Conservation (phyloP, 1,140 invertebrate genomes). For the Drosophila malerkotliana region DNA sequence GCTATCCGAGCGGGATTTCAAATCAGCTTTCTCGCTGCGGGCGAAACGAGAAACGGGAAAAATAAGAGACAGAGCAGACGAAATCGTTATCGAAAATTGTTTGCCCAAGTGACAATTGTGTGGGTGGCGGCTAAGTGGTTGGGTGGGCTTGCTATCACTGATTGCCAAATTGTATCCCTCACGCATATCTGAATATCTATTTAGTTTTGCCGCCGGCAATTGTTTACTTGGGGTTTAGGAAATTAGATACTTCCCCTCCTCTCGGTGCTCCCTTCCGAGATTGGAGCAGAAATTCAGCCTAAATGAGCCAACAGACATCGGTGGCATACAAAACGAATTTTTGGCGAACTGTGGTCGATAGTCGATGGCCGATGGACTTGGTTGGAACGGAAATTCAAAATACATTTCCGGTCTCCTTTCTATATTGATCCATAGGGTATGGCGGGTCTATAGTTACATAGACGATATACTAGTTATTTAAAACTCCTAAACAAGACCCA, state of each 20-base stretch:
- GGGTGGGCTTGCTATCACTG: constrained; percentile 43
- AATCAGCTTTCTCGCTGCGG: constrained; percentile 84
- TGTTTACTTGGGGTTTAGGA: constrained; percentile 54
- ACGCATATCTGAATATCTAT: constrained; percentile 69
- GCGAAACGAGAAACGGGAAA: constrained; percentile 36
- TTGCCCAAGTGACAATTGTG: constrained; percentile 65
- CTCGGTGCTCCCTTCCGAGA: not conserved
- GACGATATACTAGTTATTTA: constrained; percentile 66
- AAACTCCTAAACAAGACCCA: constrained; percentile 47
- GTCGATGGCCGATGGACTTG: constrained; percentile 23
- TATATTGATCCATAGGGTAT: constrained; percentile 27
- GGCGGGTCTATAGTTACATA: constrained; percentile 35
- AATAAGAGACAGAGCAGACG: constrained; percentile 10
- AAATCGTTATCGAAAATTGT: constrained; percentile 65
- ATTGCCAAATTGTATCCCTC: constrained; percentile 72
- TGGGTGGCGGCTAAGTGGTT: constrained; percentile 37
- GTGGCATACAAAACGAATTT: constrained; percentile 16
- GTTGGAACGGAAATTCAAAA: constrained; percentile 67
- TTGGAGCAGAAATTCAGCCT: constrained; percentile 10
- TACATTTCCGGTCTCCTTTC: constrained; percentile 61
- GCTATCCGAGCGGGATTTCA: constrained; percentile 84
- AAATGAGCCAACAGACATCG: constrained; percentile 14
- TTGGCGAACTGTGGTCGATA: constrained; percentile 20
- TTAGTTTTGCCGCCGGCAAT: constrained; percentile 56
- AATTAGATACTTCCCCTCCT: constrained; percentile 52